These are phyloP conservation scores for Bubalus kerabau DNA, from an alignment of 2,113 vertebrate species.

Conservation along the genomic window DNA sequence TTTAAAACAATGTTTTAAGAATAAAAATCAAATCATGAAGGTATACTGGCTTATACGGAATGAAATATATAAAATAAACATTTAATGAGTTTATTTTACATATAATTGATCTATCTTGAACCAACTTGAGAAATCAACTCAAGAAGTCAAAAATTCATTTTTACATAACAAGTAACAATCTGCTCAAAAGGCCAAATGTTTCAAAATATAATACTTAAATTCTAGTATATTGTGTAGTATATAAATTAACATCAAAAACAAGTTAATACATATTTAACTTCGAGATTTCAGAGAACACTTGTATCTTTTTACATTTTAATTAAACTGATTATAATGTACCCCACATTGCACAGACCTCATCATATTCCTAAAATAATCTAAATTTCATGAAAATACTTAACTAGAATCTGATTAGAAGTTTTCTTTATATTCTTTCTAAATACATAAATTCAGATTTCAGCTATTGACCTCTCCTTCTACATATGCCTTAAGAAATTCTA, in stretches of 20 bases:
- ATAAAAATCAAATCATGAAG: background rate
- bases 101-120: constrained; percentile 6
- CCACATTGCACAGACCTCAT: background rate
- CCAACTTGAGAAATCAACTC: background rate
- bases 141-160: background rate
- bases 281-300: background rate
- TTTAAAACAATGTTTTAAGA: background rate
- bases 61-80: background rate
- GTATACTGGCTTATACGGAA: background rate
- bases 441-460: background rate
- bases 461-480: background rate
- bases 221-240: background rate
- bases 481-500: background rate
- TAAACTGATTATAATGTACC: background rate
- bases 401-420: background rate
- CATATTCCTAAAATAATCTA: background rate
- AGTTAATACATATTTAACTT: background rate
- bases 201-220: background rate
- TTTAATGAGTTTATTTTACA: background rate
- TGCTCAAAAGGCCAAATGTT: background rate
- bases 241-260: background rate
- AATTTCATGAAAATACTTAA: background rate
- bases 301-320: background rate
- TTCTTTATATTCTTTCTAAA: background rate
- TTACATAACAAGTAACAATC: background rate